Evolutionary conservation across 2,888 invertebrate species (phyloP).

Genomic region (Aelia acuminata): DNA sequence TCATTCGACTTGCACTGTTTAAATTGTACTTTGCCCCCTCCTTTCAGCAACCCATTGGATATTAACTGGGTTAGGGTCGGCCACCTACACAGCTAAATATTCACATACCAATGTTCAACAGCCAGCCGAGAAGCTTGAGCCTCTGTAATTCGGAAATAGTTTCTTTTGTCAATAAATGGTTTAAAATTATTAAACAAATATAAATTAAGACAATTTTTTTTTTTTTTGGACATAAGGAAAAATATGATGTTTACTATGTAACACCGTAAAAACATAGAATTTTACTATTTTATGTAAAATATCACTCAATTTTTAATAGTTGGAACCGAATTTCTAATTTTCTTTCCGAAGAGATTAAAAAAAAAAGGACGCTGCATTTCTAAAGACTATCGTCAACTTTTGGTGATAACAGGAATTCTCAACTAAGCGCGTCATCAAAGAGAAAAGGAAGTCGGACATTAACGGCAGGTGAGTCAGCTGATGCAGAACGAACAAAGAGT

Average conservation of each 20-base stretch:
- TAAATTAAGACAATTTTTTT: not conserved
- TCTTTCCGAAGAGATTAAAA: not conserved
- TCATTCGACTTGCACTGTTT: constrained; percentile 23
- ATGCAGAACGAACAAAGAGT: not conserved
- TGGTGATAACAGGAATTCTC: not conserved
- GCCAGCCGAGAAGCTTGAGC: not conserved
- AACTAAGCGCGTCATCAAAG: not conserved
- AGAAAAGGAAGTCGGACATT: not conserved
- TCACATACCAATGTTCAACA: not conserved
- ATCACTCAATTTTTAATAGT: no score
- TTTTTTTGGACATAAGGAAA: no score
- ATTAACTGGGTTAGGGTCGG: not conserved
- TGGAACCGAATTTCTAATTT: no score
- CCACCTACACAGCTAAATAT: not conserved
- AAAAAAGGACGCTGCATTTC: not conserved
- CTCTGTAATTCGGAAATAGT: not conserved
- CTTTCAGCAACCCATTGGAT: not conserved
- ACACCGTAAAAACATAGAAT: no score
- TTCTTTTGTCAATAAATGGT: not conserved
- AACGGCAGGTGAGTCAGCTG: not conserved
- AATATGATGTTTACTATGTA: no score
- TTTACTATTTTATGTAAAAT: no score
- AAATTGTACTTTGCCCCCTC: constrained; percentile 4
- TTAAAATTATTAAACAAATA: no score
- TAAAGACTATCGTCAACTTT: not conserved